Conservation (phyloP, 2,113 vertebrate genomes). For the Sterrhoptilus dennistouni region DNA sequence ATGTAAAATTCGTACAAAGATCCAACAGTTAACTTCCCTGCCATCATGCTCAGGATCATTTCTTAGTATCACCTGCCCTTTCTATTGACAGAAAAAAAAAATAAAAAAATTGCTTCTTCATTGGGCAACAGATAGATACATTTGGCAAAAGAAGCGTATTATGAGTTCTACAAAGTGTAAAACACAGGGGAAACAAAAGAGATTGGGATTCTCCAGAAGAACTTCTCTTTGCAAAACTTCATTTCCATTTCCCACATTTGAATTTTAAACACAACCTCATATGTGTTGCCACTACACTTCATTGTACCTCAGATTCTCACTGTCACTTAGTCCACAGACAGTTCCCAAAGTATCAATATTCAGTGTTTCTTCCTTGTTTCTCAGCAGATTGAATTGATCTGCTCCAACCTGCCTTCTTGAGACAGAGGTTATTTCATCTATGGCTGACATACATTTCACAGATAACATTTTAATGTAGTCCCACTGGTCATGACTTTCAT, state of each 20-base stretch:
- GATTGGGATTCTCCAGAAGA: not conserved
- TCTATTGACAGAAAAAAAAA: not conserved
- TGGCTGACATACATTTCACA: not conserved
- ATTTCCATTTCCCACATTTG: not conserved
- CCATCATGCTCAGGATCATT: not conserved
- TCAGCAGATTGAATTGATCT: not conserved
- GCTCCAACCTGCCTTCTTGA: not conserved
- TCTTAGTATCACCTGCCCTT: not conserved
- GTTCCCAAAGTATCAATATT: not conserved
- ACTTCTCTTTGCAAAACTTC: not conserved
- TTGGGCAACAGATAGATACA: not conserved
- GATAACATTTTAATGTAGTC: conserved; percentile 31
- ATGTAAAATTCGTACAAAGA: conserved; percentile 1
- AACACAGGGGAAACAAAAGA: not conserved
- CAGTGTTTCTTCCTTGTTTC: not conserved
- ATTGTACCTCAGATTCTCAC: not conserved
- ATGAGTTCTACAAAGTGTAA: not conserved
- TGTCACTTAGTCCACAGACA: not conserved
- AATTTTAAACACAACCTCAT: not conserved
- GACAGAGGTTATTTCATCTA: not conserved
- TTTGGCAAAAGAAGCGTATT: conserved; percentile 24
- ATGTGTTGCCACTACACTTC: not conserved
- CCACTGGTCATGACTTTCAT: not conserved
- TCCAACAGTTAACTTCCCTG: not conserved
- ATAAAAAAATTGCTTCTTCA: not conserved